Evolutionary conservation across 2,888 invertebrate species (phyloP).

Genomic region (Caradrina clavipalpis): DNA sequence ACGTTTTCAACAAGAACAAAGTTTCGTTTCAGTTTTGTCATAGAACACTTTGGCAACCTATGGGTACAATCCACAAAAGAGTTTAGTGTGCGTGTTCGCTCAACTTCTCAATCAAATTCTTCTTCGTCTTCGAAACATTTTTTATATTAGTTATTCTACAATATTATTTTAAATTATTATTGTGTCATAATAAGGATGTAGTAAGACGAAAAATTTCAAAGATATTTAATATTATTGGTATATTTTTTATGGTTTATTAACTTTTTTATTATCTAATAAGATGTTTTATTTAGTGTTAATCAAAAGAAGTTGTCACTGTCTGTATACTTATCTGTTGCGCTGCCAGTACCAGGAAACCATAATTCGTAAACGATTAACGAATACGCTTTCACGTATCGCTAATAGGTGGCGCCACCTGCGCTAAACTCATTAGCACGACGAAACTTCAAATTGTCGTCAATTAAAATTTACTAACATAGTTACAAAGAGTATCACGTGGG

Average conservation of each 20-base stretch:
- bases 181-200: no score
- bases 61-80: slow-evolving; percentile 14
- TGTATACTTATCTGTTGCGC: neutral
- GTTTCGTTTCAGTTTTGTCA: slow-evolving; percentile 8
- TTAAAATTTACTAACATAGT: slow-evolving; percentile 75
- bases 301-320: no score
- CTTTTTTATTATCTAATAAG: no score
- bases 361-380: slow-evolving; percentile 50
- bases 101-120: no score
- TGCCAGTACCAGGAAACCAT: slow-evolving; percentile 28
- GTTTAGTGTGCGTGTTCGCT: neutral
- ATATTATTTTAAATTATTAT: no score
- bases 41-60: slow-evolving; percentile 8
- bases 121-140: no score
- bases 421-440: slow-evolving; percentile 71
- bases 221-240: no score
- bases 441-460: slow-evolving; percentile 75
- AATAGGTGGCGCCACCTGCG: slow-evolving; percentile 74
- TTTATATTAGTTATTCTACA: no score
- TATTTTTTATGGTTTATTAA: no score
- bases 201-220: no score
- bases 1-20: slow-evolving; percentile 19
- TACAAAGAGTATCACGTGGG: slow-evolving; percentile 67
- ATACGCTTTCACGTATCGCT: slow-evolving; percentile 67
- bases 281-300: no score